A percentile compares a stretch with the other conserved stretches of the same genome.
Evolutionary conservation across 2,797 vertebrate genomes (phyloP).

Genomic region (Coluber constrictor): DNA sequence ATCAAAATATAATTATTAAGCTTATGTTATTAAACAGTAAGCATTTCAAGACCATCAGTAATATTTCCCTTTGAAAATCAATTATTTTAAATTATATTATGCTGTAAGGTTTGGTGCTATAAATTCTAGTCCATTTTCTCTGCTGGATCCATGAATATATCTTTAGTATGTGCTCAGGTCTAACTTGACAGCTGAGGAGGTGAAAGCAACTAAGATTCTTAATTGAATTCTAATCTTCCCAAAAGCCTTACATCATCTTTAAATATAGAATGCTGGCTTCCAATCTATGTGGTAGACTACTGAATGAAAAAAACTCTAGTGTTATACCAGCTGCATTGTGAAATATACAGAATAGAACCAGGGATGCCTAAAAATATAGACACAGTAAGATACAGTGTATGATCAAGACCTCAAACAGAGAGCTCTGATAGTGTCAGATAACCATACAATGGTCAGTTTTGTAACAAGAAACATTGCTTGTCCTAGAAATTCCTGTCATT

Average conservation of each 20-base stretch:
- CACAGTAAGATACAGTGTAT: not conserved
- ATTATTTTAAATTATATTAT: not conserved
- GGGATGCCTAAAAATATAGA: not conserved
- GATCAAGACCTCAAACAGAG: not conserved
- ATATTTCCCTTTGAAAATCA: not conserved
- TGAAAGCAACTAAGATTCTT: not conserved
- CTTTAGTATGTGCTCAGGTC: not conserved
- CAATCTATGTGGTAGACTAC: not conserved
- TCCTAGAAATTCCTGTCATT: not conserved
- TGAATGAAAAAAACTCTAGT: not conserved
- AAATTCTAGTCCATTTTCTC: not conserved
- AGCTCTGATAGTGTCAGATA: not conserved
- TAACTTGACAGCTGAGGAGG: not conserved
- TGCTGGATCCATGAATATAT: not conserved
- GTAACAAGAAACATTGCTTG: not conserved
- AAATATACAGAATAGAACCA: not conserved
- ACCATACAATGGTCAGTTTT: not conserved
- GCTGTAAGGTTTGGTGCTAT: not conserved
- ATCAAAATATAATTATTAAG: not conserved
- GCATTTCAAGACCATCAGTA: not conserved
- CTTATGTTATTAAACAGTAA: not conserved
- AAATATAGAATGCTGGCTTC: not conserved
- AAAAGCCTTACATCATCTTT: not conserved
- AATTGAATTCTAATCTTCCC: not conserved
- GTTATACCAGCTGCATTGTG: not conserved